Conservation (phyloP, 2,888 invertebrate species). For the Drosophila picticornis region DNA sequence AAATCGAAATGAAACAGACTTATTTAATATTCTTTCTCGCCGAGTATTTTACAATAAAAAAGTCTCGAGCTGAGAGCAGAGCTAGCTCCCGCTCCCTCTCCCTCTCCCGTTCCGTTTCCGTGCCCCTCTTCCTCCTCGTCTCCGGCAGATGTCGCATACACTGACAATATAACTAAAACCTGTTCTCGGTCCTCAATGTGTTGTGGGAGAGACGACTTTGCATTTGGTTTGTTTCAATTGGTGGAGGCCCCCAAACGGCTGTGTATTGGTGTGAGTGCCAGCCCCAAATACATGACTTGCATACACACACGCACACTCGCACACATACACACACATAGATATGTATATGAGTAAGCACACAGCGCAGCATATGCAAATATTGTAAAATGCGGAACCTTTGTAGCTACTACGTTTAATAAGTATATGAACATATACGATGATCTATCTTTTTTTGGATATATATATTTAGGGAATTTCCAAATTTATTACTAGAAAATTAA, state of each 20-base stretch:
- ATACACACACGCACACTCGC: slow-evolving; percentile 30
- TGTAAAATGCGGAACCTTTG: slow-evolving; percentile 63
- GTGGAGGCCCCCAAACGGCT: slow-evolving; percentile 62
- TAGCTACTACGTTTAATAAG: slow-evolving; percentile 28
- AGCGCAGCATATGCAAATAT: slow-evolving; percentile 65
- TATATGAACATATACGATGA: slow-evolving; percentile 38
- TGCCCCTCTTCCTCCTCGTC: slow-evolving; percentile 12
- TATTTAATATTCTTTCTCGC: slow-evolving; percentile 73
- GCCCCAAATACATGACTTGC: slow-evolving; percentile 51
- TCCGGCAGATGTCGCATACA: slow-evolving; percentile 45
- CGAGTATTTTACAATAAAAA: slow-evolving; percentile 29
- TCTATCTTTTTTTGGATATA: slow-evolving; percentile 11
- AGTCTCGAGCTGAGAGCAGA: slow-evolving; percentile 18
- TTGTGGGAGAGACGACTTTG: slow-evolving; percentile 79
- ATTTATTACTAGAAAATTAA: not conserved
- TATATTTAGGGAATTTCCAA: slow-evolving; percentile 12
- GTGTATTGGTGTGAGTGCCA: slow-evolving; percentile 50
- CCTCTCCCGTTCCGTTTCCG: slow-evolving; percentile 16
- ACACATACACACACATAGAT: not conserved
- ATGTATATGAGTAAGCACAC: slow-evolving; percentile 10
- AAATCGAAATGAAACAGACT: slow-evolving; percentile 76
- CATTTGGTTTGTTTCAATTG: slow-evolving; percentile 80
- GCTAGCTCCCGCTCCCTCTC: slow-evolving; percentile 9
- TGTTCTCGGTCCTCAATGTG: slow-evolving; percentile 71
- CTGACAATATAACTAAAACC: slow-evolving; percentile 56